Evolutionary conservation across 2,113 vertebrate genomes (phyloP).

Genomic region (Leptobrachium ailaonicum): DNA sequence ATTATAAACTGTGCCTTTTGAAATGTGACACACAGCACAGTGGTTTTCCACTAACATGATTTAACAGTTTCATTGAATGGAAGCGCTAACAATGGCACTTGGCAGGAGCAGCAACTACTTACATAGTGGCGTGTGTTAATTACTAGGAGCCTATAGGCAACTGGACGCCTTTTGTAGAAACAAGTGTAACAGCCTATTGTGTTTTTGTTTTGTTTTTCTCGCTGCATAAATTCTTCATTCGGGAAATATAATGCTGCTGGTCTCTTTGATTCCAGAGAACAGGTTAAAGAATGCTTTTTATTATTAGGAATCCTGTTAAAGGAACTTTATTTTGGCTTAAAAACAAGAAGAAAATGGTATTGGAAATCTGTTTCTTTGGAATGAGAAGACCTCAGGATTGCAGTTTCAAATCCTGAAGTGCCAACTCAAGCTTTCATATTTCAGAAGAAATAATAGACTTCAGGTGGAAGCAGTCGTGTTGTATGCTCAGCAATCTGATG

Average conservation of each 20-base stretch:
- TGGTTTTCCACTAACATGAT: slow-evolving; percentile 41
- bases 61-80: slow-evolving; percentile 43
- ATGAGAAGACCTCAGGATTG: no score
- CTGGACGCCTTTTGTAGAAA: slow-evolving; percentile 37
- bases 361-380: no score
- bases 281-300: neutral
- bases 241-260: slow-evolving; percentile 30
- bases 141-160: slow-evolving; percentile 29
- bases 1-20: slow-evolving; percentile 43
- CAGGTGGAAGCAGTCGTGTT: no score
- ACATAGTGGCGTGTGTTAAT: slow-evolving; percentile 29
- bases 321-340: no score
- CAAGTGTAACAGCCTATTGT: slow-evolving; percentile 11
- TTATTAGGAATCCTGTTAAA: no score
- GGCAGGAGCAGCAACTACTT: slow-evolving; percentile 34
- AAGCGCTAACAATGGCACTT: slow-evolving; percentile 24
- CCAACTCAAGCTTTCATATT: no score
- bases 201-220: slow-evolving; percentile 17
- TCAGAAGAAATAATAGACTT: no score
- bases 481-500: no score
- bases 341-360: no score
- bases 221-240: slow-evolving; percentile 30
- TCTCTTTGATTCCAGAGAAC: slow-evolving; percentile 6
- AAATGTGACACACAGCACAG: slow-evolving; percentile 43
- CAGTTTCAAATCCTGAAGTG: no score